These are phyloP conservation scores for Drosophila vallismaia DNA, from an alignment of 2,888 invertebrate species.

Conservation along the genomic window DNA sequence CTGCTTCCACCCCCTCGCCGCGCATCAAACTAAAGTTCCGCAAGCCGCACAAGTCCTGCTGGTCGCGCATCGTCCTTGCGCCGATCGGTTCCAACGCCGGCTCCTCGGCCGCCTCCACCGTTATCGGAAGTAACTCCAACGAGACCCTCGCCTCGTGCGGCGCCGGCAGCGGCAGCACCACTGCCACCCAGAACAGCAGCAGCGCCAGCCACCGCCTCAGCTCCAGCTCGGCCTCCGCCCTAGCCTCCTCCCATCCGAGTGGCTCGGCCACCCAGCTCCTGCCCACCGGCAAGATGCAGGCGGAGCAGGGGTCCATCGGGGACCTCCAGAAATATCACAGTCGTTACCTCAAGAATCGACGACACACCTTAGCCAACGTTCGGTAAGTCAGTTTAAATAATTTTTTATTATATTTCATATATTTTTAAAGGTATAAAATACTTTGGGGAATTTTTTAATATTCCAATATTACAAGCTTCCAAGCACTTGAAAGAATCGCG, in stretches of 20 bases:
- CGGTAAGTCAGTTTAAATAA: slow-evolving; percentile 87
- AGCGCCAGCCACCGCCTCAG: slow-evolving; percentile 75
- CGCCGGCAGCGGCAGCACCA: slow-evolving; percentile 74
- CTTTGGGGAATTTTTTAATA: neutral
- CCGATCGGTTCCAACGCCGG: slow-evolving; percentile 67
- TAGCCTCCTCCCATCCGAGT: slow-evolving; percentile 78
- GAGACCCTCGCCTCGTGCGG: slow-evolving; percentile 80
- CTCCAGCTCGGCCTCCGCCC: slow-evolving; percentile 78
- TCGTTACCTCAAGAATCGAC: slow-evolving; percentile 92
- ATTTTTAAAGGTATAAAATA: neutral
- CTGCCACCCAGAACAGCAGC: slow-evolving; percentile 70
- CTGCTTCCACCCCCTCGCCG: slow-evolving; percentile 82
- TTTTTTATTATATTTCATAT: slow-evolving; percentile 64
- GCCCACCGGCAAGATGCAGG: slow-evolving; percentile 90
- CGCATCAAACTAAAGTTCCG: slow-evolving; percentile 83
- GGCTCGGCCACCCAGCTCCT: slow-evolving; percentile 82
- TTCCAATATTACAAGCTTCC: too few species aligned
- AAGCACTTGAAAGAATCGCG: too few species aligned
- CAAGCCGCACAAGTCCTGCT: slow-evolving; percentile 82
- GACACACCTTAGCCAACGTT: slow-evolving; percentile 96
- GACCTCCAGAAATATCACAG: slow-evolving; percentile 95
- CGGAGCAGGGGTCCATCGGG: slow-evolving; percentile 95
- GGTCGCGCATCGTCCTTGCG: slow-evolving; percentile 82
- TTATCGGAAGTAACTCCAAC: slow-evolving; percentile 80
- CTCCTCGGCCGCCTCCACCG: slow-evolving; percentile 67